Evolutionary conservation across 2,113 vertebrate species (phyloP).

Genomic region (Chlorocebus sabaeus): DNA sequence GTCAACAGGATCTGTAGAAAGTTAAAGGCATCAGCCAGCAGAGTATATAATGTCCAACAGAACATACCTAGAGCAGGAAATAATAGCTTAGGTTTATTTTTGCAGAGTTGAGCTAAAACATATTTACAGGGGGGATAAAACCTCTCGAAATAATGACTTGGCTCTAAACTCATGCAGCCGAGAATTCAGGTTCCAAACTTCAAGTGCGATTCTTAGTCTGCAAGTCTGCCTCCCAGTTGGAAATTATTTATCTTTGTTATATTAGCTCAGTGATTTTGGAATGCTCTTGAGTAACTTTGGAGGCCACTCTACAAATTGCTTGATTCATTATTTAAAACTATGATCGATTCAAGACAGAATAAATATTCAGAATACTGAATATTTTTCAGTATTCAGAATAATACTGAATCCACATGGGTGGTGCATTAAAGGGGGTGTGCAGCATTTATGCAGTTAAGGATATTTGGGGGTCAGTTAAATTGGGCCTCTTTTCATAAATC

Average conservation of each 20-base stretch:
- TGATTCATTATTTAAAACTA: slow-evolving; percentile 48
- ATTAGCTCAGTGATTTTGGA: background rate
- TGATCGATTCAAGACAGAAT: slow-evolving; percentile 5
- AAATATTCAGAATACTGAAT: background rate
- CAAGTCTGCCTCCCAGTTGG: background rate
- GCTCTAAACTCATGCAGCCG: background rate
- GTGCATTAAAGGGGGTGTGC: background rate
- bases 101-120: slow-evolving; percentile 15
- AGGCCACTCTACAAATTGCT: background rate
- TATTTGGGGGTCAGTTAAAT: background rate
- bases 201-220: background rate
- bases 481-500: background rate
- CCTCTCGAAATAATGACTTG: slow-evolving; percentile 30
- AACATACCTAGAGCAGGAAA: background rate
- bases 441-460: background rate
- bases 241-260: slow-evolving; percentile 3
- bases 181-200: slow-evolving; percentile 30
- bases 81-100: background rate
- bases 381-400: no score
- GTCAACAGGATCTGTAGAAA: background rate
- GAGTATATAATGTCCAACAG: background rate
- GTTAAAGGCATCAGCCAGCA: background rate
- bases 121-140: background rate
- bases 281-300: slow-evolving; percentile 22
- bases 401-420: background rate